Conservation (phyloP, 1,140 invertebrate species). For the Diabrotica virgifera region DNA sequence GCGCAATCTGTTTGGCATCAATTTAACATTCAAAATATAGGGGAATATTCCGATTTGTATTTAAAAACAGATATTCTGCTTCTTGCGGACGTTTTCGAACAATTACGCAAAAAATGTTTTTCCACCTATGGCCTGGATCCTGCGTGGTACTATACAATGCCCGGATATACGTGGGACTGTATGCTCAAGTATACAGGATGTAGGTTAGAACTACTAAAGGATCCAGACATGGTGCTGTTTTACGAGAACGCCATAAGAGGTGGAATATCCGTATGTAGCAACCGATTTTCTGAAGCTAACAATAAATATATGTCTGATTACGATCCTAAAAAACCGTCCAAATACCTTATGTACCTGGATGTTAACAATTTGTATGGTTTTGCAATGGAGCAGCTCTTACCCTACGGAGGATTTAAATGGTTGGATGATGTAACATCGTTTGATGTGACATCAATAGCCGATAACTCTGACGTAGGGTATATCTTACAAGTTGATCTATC, state of each 20-base stretch:
- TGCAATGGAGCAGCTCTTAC: slow-evolving; percentile 44
- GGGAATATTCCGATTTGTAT: slow-evolving; percentile 26
- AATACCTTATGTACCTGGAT: no score
- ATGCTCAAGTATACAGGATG: slow-evolving; percentile 41
- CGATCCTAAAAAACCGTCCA: slow-evolving; percentile 36
- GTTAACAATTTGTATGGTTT: no score
- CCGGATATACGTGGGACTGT: not conserved
- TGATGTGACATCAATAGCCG: no score
- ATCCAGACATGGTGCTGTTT: slow-evolving; percentile 47
- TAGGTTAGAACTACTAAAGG: slow-evolving; percentile 40
- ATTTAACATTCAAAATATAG: no score
- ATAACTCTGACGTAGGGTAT: no score
- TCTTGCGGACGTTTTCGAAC: slow-evolving; percentile 21
- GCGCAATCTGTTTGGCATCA: no score
- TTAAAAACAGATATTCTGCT: no score
- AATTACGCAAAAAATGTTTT: slow-evolving; percentile 46
- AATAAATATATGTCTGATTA: slow-evolving; percentile 50
- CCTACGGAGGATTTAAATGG: slow-evolving; percentile 50
- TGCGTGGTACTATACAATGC: no score
- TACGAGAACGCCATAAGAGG: slow-evolving; percentile 46
- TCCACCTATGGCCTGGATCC: slow-evolving; percentile 26
- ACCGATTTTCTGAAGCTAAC: slow-evolving; percentile 44
- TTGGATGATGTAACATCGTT: slow-evolving; percentile 19
- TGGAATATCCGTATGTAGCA: slow-evolving; percentile 39
- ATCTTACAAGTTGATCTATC: slow-evolving; percentile 39